Percentiles rank a stretch among this genome's conserved stretches.
Conservation (phyloP, 2,888 invertebrate species). For the Geophilus truncorum region DNA sequence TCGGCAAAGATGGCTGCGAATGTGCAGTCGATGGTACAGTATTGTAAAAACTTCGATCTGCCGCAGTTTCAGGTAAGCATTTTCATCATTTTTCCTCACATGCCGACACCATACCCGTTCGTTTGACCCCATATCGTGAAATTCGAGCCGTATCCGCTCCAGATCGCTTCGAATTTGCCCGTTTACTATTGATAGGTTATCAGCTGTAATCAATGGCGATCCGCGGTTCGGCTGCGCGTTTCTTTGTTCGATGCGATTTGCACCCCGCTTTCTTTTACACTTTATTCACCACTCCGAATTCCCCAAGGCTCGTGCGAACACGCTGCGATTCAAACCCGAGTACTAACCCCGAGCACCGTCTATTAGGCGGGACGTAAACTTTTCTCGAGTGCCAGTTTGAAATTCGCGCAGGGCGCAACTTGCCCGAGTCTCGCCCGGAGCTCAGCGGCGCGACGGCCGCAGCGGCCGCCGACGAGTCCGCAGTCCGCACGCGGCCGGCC, state of each 20-base stretch:
- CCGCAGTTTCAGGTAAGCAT: conserved; percentile 49
- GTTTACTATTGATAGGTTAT: conserved; percentile 39
- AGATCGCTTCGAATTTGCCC: neutral
- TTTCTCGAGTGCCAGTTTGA: conserved; percentile 38
- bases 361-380: conserved; percentile 32
- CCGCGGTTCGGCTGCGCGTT: conserved; percentile 32
- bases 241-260: conserved; percentile 32
- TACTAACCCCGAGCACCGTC: conserved; percentile 10
- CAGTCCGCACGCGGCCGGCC: neutral
- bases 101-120: conserved; percentile 16
- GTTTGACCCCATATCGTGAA: neutral
- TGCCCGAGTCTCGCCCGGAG: conserved; percentile 25
- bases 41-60: conserved; percentile 52
- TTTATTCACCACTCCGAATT: neutral
- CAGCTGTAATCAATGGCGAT: conserved; percentile 38
- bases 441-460: conserved; percentile 14
- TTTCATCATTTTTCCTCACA: neutral
- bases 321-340: neutral
- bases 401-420: conserved; percentile 39
- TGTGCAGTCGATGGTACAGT: conserved; percentile 51
- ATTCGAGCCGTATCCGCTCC: neutral
- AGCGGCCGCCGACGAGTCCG: no score
- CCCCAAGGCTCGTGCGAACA: neutral
- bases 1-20: conserved; percentile 52
- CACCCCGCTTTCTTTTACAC: neutral